Percentiles rank a stretch among this genome's conserved stretches.
Evolutionary conservation across 2,888 invertebrate species (phyloP).

Genomic region (Muschampia plurimacula): DNA sequence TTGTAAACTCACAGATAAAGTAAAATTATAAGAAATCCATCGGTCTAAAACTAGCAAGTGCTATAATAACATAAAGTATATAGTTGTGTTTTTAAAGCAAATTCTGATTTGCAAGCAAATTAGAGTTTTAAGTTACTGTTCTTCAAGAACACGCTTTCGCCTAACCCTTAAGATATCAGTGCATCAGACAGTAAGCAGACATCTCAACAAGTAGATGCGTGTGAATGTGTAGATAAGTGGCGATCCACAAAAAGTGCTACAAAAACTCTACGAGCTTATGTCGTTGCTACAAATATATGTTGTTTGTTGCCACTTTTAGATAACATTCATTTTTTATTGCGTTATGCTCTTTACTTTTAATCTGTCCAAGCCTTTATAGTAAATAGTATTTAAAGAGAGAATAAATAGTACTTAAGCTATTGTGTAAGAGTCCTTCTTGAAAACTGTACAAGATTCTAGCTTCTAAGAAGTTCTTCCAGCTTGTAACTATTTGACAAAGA

Average conservation of each 20-base stretch:
- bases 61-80: too few species aligned
- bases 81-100: too few species aligned
- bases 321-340: conserved; percentile 37
- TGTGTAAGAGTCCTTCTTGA: background rate
- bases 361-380: conserved; percentile 3
- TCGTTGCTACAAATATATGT: conserved; percentile 35
- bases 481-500: too few species aligned
- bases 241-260: conserved; percentile 54
- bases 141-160: background rate
- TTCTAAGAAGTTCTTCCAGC: too few species aligned
- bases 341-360: conserved; percentile 29
- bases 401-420: background rate
- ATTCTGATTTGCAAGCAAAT: background rate
- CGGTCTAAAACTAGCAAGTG: too few species aligned
- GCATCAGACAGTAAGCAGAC: conserved; percentile 65
- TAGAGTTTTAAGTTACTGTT: background rate
- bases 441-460: too few species aligned
- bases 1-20: too few species aligned
- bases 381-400: background rate
- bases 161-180: background rate
- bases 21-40: too few species aligned
- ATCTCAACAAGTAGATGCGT: conserved; percentile 55
- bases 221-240: conserved; percentile 64
- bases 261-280: conserved; percentile 41
- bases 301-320: conserved; percentile 41